These are phyloP conservation scores for Pachliopta kotzebuea DNA, from an alignment of 2,888 invertebrate genomes.

Conservation along the genomic window DNA sequence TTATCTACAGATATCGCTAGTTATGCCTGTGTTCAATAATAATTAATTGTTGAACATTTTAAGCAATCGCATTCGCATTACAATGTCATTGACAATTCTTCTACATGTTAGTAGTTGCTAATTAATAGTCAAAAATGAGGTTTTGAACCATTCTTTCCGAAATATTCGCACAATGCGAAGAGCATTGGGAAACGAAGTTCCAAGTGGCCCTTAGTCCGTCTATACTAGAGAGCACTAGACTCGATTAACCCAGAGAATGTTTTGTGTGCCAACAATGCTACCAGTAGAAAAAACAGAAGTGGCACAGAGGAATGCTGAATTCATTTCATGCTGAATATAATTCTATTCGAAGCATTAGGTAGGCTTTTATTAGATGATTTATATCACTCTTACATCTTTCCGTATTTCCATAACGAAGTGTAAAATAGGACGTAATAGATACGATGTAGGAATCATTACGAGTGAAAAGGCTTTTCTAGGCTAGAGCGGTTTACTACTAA, in stretches of 20 bases:
- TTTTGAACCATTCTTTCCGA: background rate
- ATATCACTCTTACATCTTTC: no score
- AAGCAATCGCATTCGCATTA: no score
- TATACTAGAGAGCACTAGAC: slow-evolving; percentile 24
- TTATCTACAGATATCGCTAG: no score
- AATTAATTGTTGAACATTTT: no score
- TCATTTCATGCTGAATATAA: background rate
- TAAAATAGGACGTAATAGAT: no score
- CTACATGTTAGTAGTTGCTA: slow-evolving; percentile 3
- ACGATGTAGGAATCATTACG: no score
- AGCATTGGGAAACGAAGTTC: slow-evolving; percentile 20
- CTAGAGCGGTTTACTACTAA: no score
- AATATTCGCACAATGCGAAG: slow-evolving; percentile 7
- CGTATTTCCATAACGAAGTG: no score
- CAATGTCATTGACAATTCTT: background rate
- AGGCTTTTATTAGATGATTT: background rate
- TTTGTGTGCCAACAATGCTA: slow-evolving; percentile 20
- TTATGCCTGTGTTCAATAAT: no score
- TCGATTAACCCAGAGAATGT: slow-evolving; percentile 22
- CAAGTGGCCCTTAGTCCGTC: slow-evolving; percentile 18
- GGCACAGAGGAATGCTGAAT: background rate
- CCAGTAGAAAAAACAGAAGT: slow-evolving; percentile 1
- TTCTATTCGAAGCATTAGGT: background rate
- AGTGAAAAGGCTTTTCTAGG: no score
- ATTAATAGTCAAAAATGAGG: slow-evolving; percentile 5